phyloP scores from a whole-genome alignment of 2,888 invertebrate species.

The Congeria kusceri region DNA sequence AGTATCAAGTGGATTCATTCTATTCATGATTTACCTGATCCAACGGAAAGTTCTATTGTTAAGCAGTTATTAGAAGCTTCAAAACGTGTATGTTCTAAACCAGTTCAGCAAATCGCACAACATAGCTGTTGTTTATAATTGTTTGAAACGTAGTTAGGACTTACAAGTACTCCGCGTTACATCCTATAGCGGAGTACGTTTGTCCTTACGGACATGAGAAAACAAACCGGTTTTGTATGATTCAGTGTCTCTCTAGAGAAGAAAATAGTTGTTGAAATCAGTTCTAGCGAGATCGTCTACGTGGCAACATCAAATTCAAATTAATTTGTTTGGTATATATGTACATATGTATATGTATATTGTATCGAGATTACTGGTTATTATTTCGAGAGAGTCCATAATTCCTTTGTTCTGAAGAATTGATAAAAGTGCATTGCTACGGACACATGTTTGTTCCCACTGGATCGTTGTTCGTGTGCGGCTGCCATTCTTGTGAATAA shows the following conservation, averaged over 20 bases:
- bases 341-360: not conserved
- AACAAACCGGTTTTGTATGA: not conserved
- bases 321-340: not conserved
- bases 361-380: too few species aligned
- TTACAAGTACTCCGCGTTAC: constrained; percentile 10
- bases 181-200: constrained; percentile 13
- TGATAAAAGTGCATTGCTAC: not conserved
- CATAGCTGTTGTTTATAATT: too few species aligned
- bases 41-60: constrained; percentile 5
- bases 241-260: not conserved
- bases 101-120: not conserved
- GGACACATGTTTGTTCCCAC: constrained; percentile 7
- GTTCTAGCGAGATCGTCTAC: not conserved
- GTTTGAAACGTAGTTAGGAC: too few species aligned
- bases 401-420: too few species aligned
- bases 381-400: too few species aligned
- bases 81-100: constrained; percentile 4
- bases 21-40: constrained; percentile 6
- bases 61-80: constrained; percentile 1
- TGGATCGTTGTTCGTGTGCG: constrained; percentile 3
- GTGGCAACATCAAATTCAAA: constrained; percentile 14
- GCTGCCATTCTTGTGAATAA: constrained; percentile 9
- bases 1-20: constrained; percentile 22
- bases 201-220: constrained; percentile 9
- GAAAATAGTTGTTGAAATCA: not conserved